These are phyloP conservation scores for Chascanopsetta lugubris DNA, from an alignment of 2,113 vertebrate species.

Conservation along the genomic window DNA sequence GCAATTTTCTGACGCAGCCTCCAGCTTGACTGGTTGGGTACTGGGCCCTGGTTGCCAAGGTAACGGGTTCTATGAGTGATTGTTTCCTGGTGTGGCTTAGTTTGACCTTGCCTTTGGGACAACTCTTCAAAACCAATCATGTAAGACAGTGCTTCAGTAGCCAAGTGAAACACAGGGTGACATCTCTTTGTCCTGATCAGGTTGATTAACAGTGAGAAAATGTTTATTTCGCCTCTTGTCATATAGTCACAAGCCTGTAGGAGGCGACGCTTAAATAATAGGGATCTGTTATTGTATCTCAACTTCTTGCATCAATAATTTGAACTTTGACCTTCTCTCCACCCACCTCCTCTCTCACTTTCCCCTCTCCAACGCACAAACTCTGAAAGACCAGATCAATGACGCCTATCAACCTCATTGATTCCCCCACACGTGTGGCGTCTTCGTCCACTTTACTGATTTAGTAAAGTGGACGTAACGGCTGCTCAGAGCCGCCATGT, in stretches of 20 bases:
- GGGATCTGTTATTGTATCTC: neutral
- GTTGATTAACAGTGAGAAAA: neutral
- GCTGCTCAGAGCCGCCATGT: neutral
- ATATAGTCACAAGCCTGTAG: slow-evolving; percentile 4
- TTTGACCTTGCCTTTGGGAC: slow-evolving; percentile 44
- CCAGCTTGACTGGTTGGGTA: slow-evolving; percentile 50
- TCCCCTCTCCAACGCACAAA: neutral
- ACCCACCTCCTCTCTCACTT: neutral
- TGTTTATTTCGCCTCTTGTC: neutral
- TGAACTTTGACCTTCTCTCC: too few species aligned
- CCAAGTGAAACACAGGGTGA: slow-evolving; percentile 27
- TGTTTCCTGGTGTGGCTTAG: slow-evolving; percentile 38
- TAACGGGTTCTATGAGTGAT: slow-evolving; percentile 33
- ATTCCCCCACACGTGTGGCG: neutral
- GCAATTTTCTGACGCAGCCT: slow-evolving; percentile 68
- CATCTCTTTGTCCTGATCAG: neutral
- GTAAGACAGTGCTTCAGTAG: slow-evolving; percentile 13
- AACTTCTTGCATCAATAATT: neutral
- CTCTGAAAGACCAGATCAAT: slow-evolving; percentile 5
- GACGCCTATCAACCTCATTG: slow-evolving; percentile 13
- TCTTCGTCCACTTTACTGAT: slow-evolving; percentile 24
- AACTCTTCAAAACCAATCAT: slow-evolving; percentile 32
- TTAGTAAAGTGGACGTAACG: neutral
- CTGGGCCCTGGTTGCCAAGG: slow-evolving; percentile 58
- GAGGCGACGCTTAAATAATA: slow-evolving; percentile 3